A percentile compares a stretch with the other conserved stretches of the same genome.
phyloP scores from a whole-genome alignment of 2,888 invertebrate genomes.

The Odontothrips loti region DNA sequence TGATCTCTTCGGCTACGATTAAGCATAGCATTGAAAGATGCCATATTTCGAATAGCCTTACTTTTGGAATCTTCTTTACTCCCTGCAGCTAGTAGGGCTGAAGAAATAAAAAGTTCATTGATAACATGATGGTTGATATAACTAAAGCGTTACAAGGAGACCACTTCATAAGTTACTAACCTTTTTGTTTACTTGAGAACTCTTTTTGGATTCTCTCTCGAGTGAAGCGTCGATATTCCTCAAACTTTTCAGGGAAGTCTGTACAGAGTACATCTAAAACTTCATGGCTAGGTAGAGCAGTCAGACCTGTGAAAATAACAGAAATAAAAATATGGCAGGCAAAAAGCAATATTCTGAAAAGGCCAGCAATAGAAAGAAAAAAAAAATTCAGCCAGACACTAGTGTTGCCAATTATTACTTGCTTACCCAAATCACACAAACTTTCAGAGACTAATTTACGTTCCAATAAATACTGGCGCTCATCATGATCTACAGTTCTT shows the following conservation, averaged over 20 bases:
- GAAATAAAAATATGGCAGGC: no score
- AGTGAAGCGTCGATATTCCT: constrained; percentile 76
- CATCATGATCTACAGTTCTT: constrained; percentile 82
- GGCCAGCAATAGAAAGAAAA: not conserved
- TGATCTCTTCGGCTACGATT: constrained; percentile 67
- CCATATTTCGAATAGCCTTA: constrained; percentile 78
- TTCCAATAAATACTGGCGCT: constrained; percentile 81
- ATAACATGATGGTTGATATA: no score
- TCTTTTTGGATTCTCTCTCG: constrained; percentile 66
- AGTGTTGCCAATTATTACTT: constrained; percentile 30
- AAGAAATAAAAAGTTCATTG: no score
- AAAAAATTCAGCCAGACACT: constrained; percentile 27
- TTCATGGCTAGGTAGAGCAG: constrained; percentile 87
- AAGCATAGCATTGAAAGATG: constrained; percentile 83
- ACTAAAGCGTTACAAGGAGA: no score
- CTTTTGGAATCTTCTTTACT: constrained; percentile 62
- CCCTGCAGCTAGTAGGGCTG: constrained; percentile 37
- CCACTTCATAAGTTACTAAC: no score
- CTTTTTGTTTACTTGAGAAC: constrained; percentile 62
- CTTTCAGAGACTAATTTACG: constrained; percentile 80
- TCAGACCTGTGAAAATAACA: constrained; percentile 57
- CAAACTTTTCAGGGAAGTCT: constrained; percentile 93
- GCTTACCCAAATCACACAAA: constrained; percentile 83
- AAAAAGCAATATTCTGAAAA: constrained; percentile 9
- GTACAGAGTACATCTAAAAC: constrained; percentile 92